These are phyloP conservation scores for Phymastichus coffea DNA, from an alignment of 1,140 invertebrate species.

Conservation along the genomic window DNA sequence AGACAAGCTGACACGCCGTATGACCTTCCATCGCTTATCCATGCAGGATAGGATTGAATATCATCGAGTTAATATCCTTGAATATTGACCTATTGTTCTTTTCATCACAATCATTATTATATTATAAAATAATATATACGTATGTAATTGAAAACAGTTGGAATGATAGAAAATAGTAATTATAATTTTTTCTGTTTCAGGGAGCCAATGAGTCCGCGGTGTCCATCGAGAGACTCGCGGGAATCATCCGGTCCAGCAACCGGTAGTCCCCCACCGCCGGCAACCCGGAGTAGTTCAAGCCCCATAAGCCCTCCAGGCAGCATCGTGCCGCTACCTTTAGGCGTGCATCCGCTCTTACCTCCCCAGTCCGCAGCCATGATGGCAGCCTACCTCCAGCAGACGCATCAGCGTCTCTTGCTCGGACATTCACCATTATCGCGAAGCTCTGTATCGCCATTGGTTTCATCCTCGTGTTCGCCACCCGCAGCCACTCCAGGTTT, in stretches of 20 bases:
- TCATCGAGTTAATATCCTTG: too few species aligned
- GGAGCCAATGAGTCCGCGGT: slow-evolving; percentile 73
- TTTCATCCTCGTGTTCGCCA: slow-evolving; percentile 62
- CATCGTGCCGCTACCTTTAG: slow-evolving; percentile 52
- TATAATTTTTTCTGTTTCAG: slow-evolving; percentile 61
- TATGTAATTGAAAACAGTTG: too few species aligned
- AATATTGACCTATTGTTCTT: too few species aligned
- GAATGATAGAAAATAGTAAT: slow-evolving; percentile 16
- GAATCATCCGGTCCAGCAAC: slow-evolving; percentile 61
- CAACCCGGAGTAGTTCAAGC: slow-evolving; percentile 56
- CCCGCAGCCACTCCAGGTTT: slow-evolving; percentile 55
- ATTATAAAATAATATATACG: too few species aligned
- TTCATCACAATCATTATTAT: too few species aligned
- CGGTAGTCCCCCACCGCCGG: slow-evolving; percentile 65
- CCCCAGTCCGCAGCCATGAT: slow-evolving; percentile 73
- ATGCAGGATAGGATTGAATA: too few species aligned
- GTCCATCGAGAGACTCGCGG: slow-evolving; percentile 75
- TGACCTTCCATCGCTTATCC: too few species aligned
- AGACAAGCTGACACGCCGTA: neutral
- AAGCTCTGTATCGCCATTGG: slow-evolving; percentile 61
- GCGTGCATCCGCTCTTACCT: slow-evolving; percentile 62
- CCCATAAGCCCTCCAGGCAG: slow-evolving; percentile 53
- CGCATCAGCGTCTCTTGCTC: slow-evolving; percentile 71
- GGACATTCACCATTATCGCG: slow-evolving; percentile 69
- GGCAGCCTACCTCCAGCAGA: slow-evolving; percentile 73